A percentile compares a stretch with the other conserved stretches of the same genome.
These are phyloP conservation scores for Nomada flava DNA, from an alignment of 2,888 invertebrate species.

Conservation along the genomic window DNA sequence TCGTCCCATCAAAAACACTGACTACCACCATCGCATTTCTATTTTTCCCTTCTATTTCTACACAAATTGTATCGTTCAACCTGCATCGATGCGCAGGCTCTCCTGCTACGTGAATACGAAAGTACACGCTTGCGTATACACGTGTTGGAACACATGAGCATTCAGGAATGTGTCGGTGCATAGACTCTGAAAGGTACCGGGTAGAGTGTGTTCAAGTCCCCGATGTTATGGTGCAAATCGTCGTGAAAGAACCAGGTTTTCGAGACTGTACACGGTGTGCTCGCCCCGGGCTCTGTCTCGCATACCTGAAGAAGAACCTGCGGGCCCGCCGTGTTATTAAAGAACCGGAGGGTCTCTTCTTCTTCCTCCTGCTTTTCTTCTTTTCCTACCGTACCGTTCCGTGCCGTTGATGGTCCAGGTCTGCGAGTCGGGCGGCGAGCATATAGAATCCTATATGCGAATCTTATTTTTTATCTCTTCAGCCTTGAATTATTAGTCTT, in stretches of 20 bases:
- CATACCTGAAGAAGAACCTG: slow-evolving; percentile 73
- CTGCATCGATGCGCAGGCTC: slow-evolving; percentile 8
- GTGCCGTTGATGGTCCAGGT: slow-evolving; percentile 34
- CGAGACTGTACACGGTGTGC: slow-evolving; percentile 56
- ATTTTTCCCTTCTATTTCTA: not conserved
- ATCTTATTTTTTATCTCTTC: slow-evolving; percentile 41
- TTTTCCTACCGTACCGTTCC: slow-evolving; percentile 47
- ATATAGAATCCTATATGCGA: slow-evolving; percentile 47
- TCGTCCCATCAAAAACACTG: slow-evolving; percentile 10
- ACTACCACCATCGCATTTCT: not conserved
- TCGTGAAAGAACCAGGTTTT: slow-evolving; percentile 58
- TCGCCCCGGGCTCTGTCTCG: slow-evolving; percentile 62
- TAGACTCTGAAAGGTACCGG: slow-evolving; percentile 40
- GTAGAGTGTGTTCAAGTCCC: slow-evolving; percentile 53
- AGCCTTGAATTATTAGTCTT: slow-evolving; percentile 47
- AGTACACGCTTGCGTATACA: slow-evolving; percentile 7
- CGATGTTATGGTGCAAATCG: slow-evolving; percentile 34
- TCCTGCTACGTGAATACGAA: slow-evolving; percentile 16
- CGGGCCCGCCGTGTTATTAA: slow-evolving; percentile 77
- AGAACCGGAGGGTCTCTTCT: slow-evolving; percentile 71
- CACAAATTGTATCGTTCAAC: slow-evolving; percentile 20
- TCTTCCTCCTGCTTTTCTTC: slow-evolving; percentile 55
- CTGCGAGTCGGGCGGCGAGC: slow-evolving; percentile 11
- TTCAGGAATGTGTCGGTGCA: slow-evolving; percentile 58
- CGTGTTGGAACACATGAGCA: slow-evolving; percentile 44